Conservation (phyloP, 2,797 vertebrate genomes). For the Diglossa cyanea region DNA sequence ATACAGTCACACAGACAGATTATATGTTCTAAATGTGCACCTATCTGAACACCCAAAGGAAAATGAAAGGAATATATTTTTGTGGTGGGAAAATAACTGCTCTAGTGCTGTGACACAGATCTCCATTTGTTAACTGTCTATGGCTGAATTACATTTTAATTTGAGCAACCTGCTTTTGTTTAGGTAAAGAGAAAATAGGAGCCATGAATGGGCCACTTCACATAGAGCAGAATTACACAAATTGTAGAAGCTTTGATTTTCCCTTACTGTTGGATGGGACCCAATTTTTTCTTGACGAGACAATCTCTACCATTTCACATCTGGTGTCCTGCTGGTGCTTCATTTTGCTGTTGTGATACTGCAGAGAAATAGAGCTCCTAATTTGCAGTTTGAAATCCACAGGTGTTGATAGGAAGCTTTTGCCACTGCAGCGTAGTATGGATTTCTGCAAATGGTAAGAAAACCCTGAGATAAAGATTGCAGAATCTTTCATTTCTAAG, state of each 20-base stretch:
- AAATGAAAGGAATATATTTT: not conserved
- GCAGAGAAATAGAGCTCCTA: not conserved
- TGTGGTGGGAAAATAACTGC: not conserved
- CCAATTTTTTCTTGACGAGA: not conserved
- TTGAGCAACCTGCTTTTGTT: not conserved
- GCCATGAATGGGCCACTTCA: not conserved
- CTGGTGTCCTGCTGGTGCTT: constrained; percentile 1
- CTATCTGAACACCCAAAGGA: not conserved
- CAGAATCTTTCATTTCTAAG: not conserved
- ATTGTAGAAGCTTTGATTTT: not conserved
- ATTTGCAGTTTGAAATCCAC: not conserved
- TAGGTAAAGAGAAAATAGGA: not conserved
- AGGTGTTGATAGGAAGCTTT: not conserved
- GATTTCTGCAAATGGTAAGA: not conserved
- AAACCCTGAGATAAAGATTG: not conserved
- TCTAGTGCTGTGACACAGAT: not conserved
- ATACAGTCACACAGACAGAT: not conserved
- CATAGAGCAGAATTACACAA: not conserved
- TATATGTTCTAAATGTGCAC: not conserved
- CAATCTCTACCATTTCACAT: not conserved
- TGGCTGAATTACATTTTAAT: not conserved
- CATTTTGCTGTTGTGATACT: not conserved
- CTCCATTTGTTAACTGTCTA: not conserved
- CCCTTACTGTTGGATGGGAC: not conserved
- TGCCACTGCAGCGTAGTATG: not conserved